A percentile compares a stretch with the other conserved stretches of the same genome.
Conservation (phyloP, 2,113 vertebrate genomes). For the Epinephelus cyanopodus region DNA sequence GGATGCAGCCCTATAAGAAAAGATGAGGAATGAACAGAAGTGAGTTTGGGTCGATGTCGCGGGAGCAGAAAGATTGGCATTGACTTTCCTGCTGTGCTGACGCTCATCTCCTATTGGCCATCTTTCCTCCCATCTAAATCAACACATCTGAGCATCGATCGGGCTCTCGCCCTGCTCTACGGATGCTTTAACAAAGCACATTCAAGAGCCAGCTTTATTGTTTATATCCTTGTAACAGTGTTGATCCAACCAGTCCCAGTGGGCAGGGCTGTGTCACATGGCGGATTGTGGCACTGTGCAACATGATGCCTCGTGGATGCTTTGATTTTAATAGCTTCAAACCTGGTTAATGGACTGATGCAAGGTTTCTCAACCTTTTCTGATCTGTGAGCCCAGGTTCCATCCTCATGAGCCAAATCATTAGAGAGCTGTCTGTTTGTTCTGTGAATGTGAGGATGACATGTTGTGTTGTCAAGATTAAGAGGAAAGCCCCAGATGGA, state of each 20-base stretch:
- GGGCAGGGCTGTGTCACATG: neutral
- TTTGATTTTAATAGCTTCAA: constrained; percentile 7
- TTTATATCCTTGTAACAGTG: constrained; percentile 37
- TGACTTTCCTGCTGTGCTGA: constrained; percentile 65
- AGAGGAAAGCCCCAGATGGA: neutral
- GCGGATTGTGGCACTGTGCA: neutral
- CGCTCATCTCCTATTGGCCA: constrained; percentile 53
- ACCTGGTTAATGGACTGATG: neutral
- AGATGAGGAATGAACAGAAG: constrained; percentile 37
- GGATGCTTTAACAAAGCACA: constrained; percentile 66
- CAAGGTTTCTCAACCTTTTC: neutral
- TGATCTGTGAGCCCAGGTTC: constrained; percentile 4
- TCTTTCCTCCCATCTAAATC: constrained; percentile 60
- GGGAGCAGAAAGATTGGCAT: constrained; percentile 66
- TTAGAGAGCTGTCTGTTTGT: constrained; percentile 1
- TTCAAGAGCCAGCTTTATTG: constrained; percentile 34
- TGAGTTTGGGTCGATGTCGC: constrained; percentile 64
- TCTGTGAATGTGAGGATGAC: neutral
- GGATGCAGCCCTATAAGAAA: constrained; percentile 25
- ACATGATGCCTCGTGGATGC: constrained; percentile 2
- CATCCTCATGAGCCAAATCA: neutral
- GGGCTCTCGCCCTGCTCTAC: constrained; percentile 24
- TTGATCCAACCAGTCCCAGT: constrained; percentile 45
- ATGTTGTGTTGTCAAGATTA: neutral
- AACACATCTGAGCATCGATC: constrained; percentile 69